These are phyloP conservation scores for Microplitis mediator DNA, from an alignment of 1,140 invertebrate species.

Conservation along the genomic window DNA sequence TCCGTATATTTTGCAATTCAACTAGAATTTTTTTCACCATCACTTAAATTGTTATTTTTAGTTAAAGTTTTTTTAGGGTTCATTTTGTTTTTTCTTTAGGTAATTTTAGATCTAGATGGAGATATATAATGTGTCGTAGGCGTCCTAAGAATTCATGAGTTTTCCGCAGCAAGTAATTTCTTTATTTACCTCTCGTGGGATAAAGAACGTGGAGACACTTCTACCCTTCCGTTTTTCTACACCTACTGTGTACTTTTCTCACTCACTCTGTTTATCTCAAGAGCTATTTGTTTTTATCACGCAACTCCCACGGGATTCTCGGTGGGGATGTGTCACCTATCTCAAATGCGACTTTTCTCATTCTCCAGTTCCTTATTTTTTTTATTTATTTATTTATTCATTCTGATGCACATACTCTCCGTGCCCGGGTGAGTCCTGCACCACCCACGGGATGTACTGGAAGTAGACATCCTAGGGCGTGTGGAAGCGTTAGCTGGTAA, in stretches of 20 bases:
- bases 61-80: not conserved
- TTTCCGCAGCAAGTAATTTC: constrained; percentile 55
- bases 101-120: constrained; percentile 31
- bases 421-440: constrained; percentile 9
- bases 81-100: not conserved
- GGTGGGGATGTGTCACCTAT: constrained; percentile 30
- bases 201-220: constrained; percentile 1
- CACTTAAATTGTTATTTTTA: not conserved
- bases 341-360: constrained; percentile 19
- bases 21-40: not conserved
- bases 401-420: not conserved
- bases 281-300: constrained; percentile 62
- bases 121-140: not conserved
- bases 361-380: not conserved
- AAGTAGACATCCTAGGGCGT: too few relatives aligned
- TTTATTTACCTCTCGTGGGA: constrained; percentile 55
- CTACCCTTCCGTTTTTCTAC: constrained; percentile 1
- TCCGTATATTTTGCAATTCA: not conserved
- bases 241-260: constrained; percentile 11
- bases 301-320: constrained; percentile 44
- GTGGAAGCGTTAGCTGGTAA: too few relatives aligned
- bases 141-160: constrained; percentile 28
- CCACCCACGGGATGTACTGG: not conserved
- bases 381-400: not conserved
- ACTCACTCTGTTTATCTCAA: constrained; percentile 37